phyloP scores from a whole-genome alignment of 1,140 invertebrate species.

The Ylistrum balloti region DNA sequence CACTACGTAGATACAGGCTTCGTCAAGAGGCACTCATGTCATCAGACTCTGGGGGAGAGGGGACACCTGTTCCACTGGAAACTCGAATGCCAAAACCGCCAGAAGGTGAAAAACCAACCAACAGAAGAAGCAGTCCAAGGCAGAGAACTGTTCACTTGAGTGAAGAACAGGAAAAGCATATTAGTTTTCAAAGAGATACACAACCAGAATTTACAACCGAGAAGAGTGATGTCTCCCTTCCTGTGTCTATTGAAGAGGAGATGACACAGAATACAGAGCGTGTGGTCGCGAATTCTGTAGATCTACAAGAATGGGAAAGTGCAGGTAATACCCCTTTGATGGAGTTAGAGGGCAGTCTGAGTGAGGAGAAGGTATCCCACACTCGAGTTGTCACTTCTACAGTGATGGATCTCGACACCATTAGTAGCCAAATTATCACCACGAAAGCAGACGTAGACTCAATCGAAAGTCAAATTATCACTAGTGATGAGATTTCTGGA shows the following conservation, averaged over 20 bases:
- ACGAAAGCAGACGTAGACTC: background rate
- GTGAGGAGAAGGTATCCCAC: background rate
- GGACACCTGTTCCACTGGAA: background rate
- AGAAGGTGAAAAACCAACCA: background rate
- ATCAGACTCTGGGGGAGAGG: conserved; percentile 36
- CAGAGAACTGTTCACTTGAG: background rate
- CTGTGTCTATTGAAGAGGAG: background rate
- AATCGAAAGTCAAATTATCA: background rate
- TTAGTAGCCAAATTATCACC: background rate
- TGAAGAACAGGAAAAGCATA: background rate
- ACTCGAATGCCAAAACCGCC: background rate
- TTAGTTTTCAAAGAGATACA: background rate
- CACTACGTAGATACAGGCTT: conserved; percentile 63
- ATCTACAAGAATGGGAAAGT: background rate
- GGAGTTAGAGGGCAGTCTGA: background rate
- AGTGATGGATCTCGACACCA: background rate
- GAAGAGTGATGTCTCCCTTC: background rate
- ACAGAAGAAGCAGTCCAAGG: background rate
- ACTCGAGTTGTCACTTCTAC: background rate
- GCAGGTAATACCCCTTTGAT: background rate
- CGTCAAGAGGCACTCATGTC: conserved; percentile 52
- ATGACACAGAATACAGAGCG: background rate
- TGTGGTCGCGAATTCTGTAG: background rate
- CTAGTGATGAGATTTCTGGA: background rate
- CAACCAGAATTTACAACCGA: background rate